These are phyloP conservation scores for Erythrolamprus reginae DNA, from an alignment of 2,113 vertebrate genomes.

Conservation along the genomic window DNA sequence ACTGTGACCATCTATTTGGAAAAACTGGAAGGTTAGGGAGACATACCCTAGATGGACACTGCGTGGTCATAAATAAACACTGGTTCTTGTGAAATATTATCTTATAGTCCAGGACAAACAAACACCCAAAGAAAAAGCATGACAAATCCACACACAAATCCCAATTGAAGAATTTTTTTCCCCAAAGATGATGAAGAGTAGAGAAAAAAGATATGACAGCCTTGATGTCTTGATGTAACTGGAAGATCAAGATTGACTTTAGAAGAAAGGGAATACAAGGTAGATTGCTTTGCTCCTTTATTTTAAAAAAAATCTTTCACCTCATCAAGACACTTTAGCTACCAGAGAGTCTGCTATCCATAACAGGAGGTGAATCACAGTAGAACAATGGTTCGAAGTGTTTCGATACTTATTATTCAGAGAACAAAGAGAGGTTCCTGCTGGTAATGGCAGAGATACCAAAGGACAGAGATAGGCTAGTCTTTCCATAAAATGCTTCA, in stretches of 20 bases:
- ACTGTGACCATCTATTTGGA: neutral
- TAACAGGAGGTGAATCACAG: neutral
- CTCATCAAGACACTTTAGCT: neutral
- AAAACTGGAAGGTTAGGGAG: neutral
- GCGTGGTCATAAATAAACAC: neutral
- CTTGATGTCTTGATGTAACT: neutral
- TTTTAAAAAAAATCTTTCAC: neutral
- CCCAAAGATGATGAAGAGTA: neutral
- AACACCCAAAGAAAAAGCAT: neutral
- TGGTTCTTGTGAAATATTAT: neutral
- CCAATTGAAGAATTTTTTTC: neutral
- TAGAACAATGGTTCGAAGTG: neutral
- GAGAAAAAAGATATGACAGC: neutral
- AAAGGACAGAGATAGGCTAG: no score
- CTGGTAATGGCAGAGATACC: neutral
- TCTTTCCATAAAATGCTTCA: neutral
- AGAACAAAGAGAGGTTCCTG: neutral
- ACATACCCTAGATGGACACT: neutral
- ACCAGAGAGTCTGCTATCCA: neutral
- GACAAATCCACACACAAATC: neutral
- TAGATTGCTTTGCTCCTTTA: neutral
- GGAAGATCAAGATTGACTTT: neutral
- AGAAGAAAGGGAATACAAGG: neutral
- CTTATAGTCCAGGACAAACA: neutral
- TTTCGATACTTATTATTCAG: neutral